Conservation (phyloP, 2,888 invertebrate species). For the Lasiommata megera region DNA sequence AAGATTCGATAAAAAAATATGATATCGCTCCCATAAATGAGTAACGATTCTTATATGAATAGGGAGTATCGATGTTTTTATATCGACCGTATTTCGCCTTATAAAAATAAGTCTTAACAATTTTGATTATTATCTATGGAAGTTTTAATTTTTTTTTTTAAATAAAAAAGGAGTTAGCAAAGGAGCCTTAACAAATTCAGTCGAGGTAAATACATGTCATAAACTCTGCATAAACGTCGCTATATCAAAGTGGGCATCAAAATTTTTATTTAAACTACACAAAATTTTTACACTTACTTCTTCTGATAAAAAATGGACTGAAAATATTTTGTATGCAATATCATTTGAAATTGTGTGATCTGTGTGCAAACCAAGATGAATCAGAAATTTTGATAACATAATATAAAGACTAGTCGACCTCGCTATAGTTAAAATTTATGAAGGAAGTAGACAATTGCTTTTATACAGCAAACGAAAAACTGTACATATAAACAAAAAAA, state of each 20-base stretch:
- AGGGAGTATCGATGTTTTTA: neutral
- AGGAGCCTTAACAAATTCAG: conserved; percentile 29
- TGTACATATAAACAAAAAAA: no score
- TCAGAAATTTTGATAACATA: neutral
- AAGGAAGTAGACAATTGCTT: neutral
- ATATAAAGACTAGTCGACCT: conserved; percentile 1
- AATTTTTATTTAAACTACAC: conserved; percentile 5
- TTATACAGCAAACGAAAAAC: no score
- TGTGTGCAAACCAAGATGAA: conserved; percentile 14
- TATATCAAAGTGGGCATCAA: conserved; percentile 21
- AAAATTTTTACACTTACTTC: conserved; percentile 7
- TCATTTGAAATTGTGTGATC: conserved; percentile 10
- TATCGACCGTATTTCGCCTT: neutral
- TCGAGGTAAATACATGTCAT: conserved; percentile 19
- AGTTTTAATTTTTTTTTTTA: neutral
- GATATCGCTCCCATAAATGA: neutral
- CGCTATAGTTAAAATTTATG: neutral
- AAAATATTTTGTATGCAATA: conserved; percentile 14
- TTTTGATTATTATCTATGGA: conserved; percentile 20
- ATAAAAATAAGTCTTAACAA: neutral
- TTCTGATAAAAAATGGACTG: conserved; percentile 10
- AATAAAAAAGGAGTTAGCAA: conserved; percentile 16
- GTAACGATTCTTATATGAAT: neutral
- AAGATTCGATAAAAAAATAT: neutral
- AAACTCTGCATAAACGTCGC: conserved; percentile 21